These are phyloP conservation scores for Channa maculata DNA, from an alignment of 2,113 vertebrate genomes.

Conservation along the genomic window DNA sequence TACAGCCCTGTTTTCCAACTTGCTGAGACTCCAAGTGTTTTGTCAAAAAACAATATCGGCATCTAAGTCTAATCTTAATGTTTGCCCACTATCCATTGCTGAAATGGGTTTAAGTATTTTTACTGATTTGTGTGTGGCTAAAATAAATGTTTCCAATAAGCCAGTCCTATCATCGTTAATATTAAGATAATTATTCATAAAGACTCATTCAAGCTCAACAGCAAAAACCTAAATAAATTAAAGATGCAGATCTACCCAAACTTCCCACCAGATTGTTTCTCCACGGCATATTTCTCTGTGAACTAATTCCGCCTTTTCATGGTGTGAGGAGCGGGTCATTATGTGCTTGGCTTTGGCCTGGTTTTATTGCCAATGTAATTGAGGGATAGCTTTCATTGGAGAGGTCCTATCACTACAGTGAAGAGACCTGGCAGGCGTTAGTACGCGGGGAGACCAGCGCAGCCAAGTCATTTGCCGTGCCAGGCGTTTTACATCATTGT, in stretches of 20 bases:
- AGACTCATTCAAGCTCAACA: conserved; percentile 10
- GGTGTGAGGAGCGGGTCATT: conserved; percentile 40
- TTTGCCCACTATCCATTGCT: not conserved
- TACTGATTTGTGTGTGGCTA: not conserved
- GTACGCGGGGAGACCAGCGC: conserved; percentile 42
- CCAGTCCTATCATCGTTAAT: not conserved
- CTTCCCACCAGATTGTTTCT: conserved; percentile 27
- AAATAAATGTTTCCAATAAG: not conserved
- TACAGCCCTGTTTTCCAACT: not conserved
- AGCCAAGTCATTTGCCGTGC: conserved; percentile 51
- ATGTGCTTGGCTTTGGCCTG: conserved; percentile 46
- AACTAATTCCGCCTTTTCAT: conserved; percentile 45
- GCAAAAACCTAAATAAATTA: conserved; percentile 28
- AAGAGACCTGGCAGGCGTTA: conserved; percentile 67
- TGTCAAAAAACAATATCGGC: too few relatives aligned
- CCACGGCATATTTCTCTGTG: conserved; percentile 17
- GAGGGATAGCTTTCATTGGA: conserved; percentile 67
- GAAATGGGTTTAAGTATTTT: conserved; percentile 3
- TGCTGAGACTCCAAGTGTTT: not conserved
- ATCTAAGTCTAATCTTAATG: not conserved
- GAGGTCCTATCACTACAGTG: conserved; percentile 53
- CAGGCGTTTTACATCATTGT: conserved; percentile 68
- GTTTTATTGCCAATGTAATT: conserved; percentile 63
- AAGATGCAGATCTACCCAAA: conserved; percentile 27
- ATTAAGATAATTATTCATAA: conserved; percentile 1